Percentiles rank a stretch among this genome's conserved stretches.
phyloP scores from a whole-genome alignment of 2,797 vertebrate species.

The Basileuterus tristriatus region DNA sequence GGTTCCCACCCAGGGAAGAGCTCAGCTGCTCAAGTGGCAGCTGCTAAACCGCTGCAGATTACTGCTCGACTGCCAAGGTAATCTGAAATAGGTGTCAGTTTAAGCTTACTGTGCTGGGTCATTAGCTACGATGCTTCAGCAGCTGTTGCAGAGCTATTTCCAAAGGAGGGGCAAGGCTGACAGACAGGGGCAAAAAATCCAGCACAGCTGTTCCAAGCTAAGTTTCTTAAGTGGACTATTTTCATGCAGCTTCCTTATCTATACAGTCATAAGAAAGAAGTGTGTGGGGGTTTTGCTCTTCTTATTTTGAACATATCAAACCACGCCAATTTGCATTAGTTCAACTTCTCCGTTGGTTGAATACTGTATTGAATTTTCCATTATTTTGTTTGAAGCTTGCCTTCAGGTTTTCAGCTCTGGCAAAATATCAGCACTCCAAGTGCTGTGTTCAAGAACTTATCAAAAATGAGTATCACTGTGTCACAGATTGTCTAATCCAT shows the following conservation, averaged over 20 bases:
- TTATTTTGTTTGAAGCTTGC: neutral
- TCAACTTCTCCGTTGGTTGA: neutral
- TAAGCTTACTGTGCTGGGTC: neutral
- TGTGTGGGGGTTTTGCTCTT: accelerated
- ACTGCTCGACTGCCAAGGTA: neutral
- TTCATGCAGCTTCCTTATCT: neutral
- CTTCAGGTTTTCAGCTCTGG: neutral
- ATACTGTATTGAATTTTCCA: neutral
- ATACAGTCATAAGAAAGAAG: neutral
- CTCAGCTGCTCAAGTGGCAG: slow-evolving; percentile 37
- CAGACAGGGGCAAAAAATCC: neutral
- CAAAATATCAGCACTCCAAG: neutral
- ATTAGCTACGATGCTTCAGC: neutral
- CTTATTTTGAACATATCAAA: neutral
- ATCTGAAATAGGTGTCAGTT: slow-evolving; percentile 4
- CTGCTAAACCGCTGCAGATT: slow-evolving; percentile 37
- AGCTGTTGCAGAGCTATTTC: neutral
- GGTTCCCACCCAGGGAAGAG: neutral
- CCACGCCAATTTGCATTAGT: neutral
- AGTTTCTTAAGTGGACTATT: neutral
- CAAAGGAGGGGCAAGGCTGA: neutral
- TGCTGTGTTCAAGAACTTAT: neutral
- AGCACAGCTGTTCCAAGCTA: neutral
- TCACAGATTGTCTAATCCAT: neutral
- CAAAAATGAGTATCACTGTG: neutral